Base-by-base conservation (phyloP, 2,113 vertebrate species). In the Excalfactoria chinensis region DNA sequence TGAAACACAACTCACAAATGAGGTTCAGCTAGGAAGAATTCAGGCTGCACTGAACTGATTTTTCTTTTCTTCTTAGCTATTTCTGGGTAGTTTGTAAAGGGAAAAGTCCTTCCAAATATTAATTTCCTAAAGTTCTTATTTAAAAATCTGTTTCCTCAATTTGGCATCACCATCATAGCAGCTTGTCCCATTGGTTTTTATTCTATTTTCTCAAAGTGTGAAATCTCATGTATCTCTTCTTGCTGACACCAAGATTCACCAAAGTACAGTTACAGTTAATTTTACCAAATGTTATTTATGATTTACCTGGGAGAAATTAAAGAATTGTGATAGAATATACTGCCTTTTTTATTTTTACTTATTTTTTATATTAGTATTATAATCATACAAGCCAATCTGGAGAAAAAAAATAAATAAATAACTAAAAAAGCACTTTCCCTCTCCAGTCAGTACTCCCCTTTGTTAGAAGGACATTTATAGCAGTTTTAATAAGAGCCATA, bases 401-500 rank as follows among this genome's bases (percentile, higher is more conserved):
- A 43, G 10, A 55, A 55, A 41, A 48, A 55, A 30, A 55, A 35
- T n/a, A n/a, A n/a, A n/a, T n/a, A n/a, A n/a, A n/a, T n/a, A n/a
- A n/a, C n/a, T n/a, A 37, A 37, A 37, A 37, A 37, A 37, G 37
- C 37, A 7, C 7, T 37, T 37, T 37, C 15, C 21, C 46, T 76
- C 37, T 35, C 37, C 13, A 66, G 26, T 25, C 23, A 80, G 48
- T 75, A 35, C 49, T 76, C 22, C 37, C 35, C 34, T 72, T 21
- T 32, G 28, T 4, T 64, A 11, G 30, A 78, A 22, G 20, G 28
- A 48, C 37, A 28, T 5, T 84, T 48, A 51, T n/a, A 83, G 60
- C 34, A 77, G 18, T 13, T 64, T 40, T 53, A 88, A 94, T 87
- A 46, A 77, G 75, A 92, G 48, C 64, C 89, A 91, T 51, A 80